Percentiles rank a stretch among this genome's conserved stretches.
Conservation (phyloP, 2,888 invertebrate genomes). For the Zhuqinia jingwanae region DNA sequence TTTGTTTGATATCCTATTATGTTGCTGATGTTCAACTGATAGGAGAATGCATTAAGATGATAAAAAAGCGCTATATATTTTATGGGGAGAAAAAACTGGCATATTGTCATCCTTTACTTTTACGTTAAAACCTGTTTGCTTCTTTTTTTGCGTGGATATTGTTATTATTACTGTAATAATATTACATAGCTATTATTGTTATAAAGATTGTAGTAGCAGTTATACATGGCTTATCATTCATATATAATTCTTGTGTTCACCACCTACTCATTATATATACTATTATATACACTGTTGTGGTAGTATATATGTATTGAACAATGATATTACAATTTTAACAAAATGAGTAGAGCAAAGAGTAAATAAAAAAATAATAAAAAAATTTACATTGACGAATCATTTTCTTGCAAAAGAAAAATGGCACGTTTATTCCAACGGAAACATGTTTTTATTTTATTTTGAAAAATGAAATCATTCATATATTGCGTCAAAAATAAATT, state of each 20-base stretch:
- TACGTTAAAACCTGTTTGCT: too few species aligned
- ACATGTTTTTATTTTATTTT: background rate
- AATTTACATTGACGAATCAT: background rate
- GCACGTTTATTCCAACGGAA: too few species aligned
- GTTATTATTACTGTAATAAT: background rate
- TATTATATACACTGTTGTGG: constrained; percentile 9
- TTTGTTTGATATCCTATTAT: too few species aligned
- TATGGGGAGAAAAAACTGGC: too few species aligned
- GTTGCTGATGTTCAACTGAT: too few species aligned
- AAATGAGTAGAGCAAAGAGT: constrained; percentile 21
- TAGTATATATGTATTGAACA: background rate
- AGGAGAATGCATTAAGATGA: too few species aligned
- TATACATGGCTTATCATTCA: constrained; percentile 29
- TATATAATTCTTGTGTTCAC: constrained; percentile 50
- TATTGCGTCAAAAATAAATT: too few species aligned
- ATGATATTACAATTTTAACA: constrained; percentile 31
- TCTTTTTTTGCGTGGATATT: too few species aligned
- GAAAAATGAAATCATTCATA: background rate
- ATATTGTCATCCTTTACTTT: too few species aligned
- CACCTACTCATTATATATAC: constrained; percentile 36
- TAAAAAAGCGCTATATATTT: too few species aligned
- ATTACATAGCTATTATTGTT: background rate
- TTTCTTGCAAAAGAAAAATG: too few species aligned
- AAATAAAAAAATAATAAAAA: background rate
- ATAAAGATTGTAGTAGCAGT: background rate